Percentiles rank a stretch among this genome's conserved stretches.
These are phyloP conservation scores for Parapristionchus giblindavisi DNA, from an alignment of 2,888 invertebrate genomes.

Conservation along the genomic window DNA sequence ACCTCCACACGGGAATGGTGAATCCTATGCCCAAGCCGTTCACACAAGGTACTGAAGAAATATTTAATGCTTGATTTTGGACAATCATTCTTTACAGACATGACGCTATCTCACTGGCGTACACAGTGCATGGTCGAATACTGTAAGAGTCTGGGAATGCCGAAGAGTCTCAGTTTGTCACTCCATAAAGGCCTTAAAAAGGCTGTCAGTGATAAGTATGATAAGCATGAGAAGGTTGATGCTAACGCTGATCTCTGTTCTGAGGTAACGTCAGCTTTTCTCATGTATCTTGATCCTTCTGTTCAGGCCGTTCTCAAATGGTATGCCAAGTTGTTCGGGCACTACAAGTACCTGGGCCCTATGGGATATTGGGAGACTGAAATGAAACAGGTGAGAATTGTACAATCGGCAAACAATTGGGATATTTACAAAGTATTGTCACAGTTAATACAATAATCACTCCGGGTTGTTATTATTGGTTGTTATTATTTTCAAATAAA, in stretches of 20 bases:
- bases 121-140: not conserved
- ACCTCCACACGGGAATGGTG: constrained; percentile 43
- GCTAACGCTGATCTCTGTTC: constrained; percentile 1
- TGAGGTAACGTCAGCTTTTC: not conserved
- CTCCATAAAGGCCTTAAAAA: not conserved
- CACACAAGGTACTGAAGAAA: not conserved
- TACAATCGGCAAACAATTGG: too few relatives aligned
- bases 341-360: constrained; percentile 43
- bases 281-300: not conserved
- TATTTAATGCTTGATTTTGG: not conserved
- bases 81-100: not conserved
- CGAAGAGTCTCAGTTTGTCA: not conserved
- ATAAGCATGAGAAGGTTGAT: not conserved
- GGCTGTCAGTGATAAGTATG: not conserved
- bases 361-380: constrained; percentile 27
- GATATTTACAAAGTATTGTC: too few relatives aligned
- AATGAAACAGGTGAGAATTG: too few relatives aligned
- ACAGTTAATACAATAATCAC: too few relatives aligned
- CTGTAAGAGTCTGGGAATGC: constrained; percentile 35
- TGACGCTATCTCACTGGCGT: constrained; percentile 19
- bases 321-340: constrained; percentile 60
- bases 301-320: constrained; percentile 50
- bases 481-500: not conserved
- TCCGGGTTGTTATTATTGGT: too few relatives aligned
- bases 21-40: constrained; percentile 39